These are phyloP conservation scores for Arenaria interpres DNA, from an alignment of 2,113 vertebrate species.

Conservation along the genomic window DNA sequence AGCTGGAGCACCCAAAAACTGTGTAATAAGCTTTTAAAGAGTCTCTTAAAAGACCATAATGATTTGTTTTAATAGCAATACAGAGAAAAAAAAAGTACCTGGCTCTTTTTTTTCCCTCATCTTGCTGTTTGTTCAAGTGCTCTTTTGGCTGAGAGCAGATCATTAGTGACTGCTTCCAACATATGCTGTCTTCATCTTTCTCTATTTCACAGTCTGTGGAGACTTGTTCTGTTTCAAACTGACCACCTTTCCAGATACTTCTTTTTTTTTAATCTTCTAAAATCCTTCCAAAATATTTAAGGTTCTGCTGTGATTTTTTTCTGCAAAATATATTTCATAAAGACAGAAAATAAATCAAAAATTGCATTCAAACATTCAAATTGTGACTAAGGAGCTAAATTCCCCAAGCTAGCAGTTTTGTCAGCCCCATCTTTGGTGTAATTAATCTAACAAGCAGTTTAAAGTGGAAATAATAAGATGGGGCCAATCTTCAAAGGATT, in stretches of 20 bases:
- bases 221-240: conserved; percentile 44
- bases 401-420: not conserved
- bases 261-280: conserved; percentile 50
- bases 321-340: not conserved
- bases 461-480: not conserved
- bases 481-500: not conserved
- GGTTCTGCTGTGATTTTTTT: conserved; percentile 27
- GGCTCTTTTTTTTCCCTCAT: not conserved
- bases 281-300: conserved; percentile 41
- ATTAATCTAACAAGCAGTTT: not conserved
- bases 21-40: conserved; percentile 57
- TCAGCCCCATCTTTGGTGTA: not conserved
- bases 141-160: conserved; percentile 31
- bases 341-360: not conserved
- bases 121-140: conserved; percentile 44
- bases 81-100: conserved; percentile 30
- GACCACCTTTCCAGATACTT: conserved; percentile 42
- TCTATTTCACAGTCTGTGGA: conserved; percentile 12
- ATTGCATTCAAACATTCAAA: not conserved
- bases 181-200: not conserved
- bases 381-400: not conserved
- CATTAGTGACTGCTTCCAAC: conserved; percentile 23
- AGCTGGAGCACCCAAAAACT: not conserved
- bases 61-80: conserved; percentile 37
- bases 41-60: conserved; percentile 50